Conservation (phyloP, 2,888 invertebrate species). For the Heteromurus nitidus region DNA sequence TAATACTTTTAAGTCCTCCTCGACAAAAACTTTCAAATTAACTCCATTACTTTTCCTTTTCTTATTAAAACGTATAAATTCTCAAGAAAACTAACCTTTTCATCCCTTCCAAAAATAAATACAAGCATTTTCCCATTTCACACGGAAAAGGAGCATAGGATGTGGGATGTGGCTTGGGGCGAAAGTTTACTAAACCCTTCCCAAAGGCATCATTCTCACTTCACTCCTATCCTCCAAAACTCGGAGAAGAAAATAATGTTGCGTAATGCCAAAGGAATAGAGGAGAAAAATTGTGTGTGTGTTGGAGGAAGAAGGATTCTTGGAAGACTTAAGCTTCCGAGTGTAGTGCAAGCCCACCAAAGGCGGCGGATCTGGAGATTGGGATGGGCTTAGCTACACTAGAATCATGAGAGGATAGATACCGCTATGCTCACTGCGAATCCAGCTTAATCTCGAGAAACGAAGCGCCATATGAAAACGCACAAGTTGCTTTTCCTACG, state of each 20-base stretch:
- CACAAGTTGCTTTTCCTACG: no score
- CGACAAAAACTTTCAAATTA: constrained; percentile 73
- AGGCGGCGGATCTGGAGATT: constrained; percentile 41
- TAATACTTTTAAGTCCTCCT: constrained; percentile 72
- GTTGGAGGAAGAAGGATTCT: background rate
- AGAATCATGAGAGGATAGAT: no score
- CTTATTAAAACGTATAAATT: no score
- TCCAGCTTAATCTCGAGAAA: constrained; percentile 34
- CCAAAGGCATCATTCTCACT: no score
- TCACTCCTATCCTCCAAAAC: no score
- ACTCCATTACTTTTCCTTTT: constrained; percentile 72
- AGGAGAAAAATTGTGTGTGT: no score
- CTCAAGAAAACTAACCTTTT: no score
- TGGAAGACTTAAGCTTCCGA: no score
- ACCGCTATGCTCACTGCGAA: constrained; percentile 54
- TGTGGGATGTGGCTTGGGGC: constrained; percentile 60
- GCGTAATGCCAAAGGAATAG: no score
- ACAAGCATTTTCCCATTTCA: background rate
- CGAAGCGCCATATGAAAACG: no score
- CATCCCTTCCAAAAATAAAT: no score
- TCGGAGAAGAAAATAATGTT: no score
- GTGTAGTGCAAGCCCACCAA: background rate
- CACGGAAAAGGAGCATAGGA: constrained; percentile 22
- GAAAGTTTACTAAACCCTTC: constrained; percentile 49
- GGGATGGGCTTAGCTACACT: constrained; percentile 52